Base-by-base conservation (phyloP, 2,888 invertebrate genomes). In the Drosophila mercatorum region DNA sequence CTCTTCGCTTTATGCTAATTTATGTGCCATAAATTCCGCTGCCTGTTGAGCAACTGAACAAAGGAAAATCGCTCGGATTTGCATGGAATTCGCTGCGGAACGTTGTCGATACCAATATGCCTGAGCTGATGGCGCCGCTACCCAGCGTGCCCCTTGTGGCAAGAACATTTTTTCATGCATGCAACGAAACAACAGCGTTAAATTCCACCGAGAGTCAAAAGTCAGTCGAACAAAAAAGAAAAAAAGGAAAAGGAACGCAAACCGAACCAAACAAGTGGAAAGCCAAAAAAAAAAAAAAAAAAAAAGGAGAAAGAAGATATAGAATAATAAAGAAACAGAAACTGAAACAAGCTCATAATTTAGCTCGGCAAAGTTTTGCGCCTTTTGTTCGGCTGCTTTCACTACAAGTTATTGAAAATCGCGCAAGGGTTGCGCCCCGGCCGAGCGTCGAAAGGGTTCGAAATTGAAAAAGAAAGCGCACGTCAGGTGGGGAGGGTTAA, bases 321-420 rank as follows among this genome's bases (percentile, higher is more conserved):
- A 67, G 41, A 61, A 67, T 56, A 70, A 77, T 53, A 61, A 67
- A 69, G 72, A 78, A 81, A 75, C 55, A 17, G 76, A 73, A 79
- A 86, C 87, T 36, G 77, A 75, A 80, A 86, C 87, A 82, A 87
- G 82, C 80, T 87, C 84, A 85, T 85, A 85, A 87, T 85, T 85
- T 85, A 85, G 81, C 84, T 87, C 78, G 76, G 82, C 84, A 85
- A 85, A 85, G 72, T 87, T 84, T 80, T 80, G 88, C 82, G 84
- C 84, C 84, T 85, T 84, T 87, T 85, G 84, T 85, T 87, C 76
- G 72, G 56, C 58, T 72, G 76, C 79, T 81, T 81, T 81, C 74
- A 81, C 87, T 75, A 81, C 79, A 87, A 84, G 84, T 87, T 85
- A 85, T 85, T 85, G 84, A 85, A 87, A 85, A 85, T 85, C 88